A percentile compares a stretch with the other conserved stretches of the same genome.
These are phyloP conservation scores for human (Homo sapiens) DNA, from an alignment of 2,113 vertebrate genomes.

Conservation along the genomic window GRCh38 chr4:151887501-151888000, in stretches of 20 bases:
- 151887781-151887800: not conserved
- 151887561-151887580: slow-evolving; percentile 68
- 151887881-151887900: not conserved
- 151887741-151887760: not conserved
- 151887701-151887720: not conserved
- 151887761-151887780: not conserved
- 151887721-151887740: not conserved
- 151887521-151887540: slow-evolving; percentile 79
- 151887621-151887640: slow-evolving; percentile 51
- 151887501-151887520: slow-evolving; percentile 83
- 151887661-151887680: slow-evolving; percentile 31
- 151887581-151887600: slow-evolving; percentile 57
- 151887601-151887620: slow-evolving; percentile 73
- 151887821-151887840: not conserved
- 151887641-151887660: not conserved
- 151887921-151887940: not conserved
- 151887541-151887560: slow-evolving; percentile 81
- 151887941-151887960: not conserved
- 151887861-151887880: not conserved
- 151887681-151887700: slow-evolving; percentile 41
- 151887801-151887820: not conserved
- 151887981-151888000: not conserved
- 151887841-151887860: not conserved
- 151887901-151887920: not conserved
- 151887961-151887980: not conserved